Percentiles rank a stretch among this genome's conserved stretches.
These are phyloP conservation scores for Mallotus villosus DNA, from an alignment of 2,797 vertebrate species.

Conservation along the genomic window DNA sequence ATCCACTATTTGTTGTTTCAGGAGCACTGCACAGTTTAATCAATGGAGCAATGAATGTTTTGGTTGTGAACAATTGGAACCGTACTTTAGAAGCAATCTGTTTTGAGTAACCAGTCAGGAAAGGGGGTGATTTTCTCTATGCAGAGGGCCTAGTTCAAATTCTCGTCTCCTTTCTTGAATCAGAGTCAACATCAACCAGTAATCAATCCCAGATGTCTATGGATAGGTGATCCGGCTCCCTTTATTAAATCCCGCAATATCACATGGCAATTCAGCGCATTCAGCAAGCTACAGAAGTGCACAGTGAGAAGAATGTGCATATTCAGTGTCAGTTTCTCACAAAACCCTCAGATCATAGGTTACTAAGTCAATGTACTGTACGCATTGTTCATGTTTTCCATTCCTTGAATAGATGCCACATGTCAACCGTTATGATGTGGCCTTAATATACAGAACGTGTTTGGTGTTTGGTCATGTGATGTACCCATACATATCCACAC, in stretches of 20 bases:
- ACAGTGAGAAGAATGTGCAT: background rate
- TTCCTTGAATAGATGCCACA: too few relatives aligned
- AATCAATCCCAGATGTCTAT: conserved; percentile 46
- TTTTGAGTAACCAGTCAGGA: conserved; percentile 11
- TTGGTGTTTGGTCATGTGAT: too few relatives aligned
- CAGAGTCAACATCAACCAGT: conserved; percentile 30
- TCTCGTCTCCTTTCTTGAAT: conserved; percentile 39
- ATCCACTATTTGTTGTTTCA: too few relatives aligned
- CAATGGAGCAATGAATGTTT: background rate
- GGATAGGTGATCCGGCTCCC: background rate
- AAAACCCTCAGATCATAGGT: background rate
- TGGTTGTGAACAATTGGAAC: background rate
- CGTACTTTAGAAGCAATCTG: conserved; percentile 10
- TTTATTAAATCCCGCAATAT: conserved; percentile 12
- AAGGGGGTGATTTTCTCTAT: conserved; percentile 29
- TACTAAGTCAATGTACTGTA: background rate
- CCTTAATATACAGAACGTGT: too few relatives aligned
- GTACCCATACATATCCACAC: background rate
- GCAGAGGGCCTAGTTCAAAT: conserved; percentile 40
- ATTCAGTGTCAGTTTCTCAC: background rate
- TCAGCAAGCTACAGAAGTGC: background rate
- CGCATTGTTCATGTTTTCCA: too few relatives aligned
- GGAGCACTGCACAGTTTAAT: too few relatives aligned
- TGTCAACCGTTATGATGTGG: too few relatives aligned
- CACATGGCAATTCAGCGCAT: background rate